Conservation (phyloP, 2,113 vertebrate genomes). For the Vicugna pacos region DNA sequence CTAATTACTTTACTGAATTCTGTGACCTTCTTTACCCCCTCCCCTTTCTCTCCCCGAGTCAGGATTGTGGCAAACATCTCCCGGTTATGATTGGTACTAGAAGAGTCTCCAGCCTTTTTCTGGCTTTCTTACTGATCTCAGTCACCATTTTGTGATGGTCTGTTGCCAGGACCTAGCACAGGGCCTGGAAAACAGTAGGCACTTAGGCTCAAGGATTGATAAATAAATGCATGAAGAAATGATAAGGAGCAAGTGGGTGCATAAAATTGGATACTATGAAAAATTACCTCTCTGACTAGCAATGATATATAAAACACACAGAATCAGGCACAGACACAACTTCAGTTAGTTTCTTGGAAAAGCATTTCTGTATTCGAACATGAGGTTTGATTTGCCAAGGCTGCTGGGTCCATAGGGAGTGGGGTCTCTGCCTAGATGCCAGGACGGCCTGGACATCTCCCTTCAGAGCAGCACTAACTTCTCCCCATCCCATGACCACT, state of each 20-base stretch:
- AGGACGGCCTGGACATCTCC: not conserved
- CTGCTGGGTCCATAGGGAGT: not conserved
- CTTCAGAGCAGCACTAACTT: not conserved
- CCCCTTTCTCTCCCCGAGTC: not conserved
- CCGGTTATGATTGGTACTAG: not conserved
- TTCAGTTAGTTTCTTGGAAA: not conserved
- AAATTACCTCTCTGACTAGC: not conserved
- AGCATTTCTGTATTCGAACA: not conserved
- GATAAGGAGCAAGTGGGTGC: not conserved
- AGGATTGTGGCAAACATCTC: not conserved
- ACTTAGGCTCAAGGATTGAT: not conserved
- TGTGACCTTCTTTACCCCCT: not conserved
- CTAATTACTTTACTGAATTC: not conserved
- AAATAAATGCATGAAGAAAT: not conserved
- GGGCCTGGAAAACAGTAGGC: not conserved
- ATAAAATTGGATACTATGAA: not conserved
- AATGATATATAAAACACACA: not conserved
- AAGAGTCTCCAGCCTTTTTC: not conserved
- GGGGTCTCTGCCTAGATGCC: not conserved
- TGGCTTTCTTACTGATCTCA: not conserved
- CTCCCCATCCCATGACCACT: not conserved
- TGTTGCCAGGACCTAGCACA: not conserved
- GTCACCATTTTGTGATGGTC: not conserved
- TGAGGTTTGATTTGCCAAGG: not conserved
- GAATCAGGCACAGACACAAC: not conserved